A percentile compares a stretch with the other conserved stretches of the same genome.
These are phyloP conservation scores for Vespertilio murinus DNA, from an alignment of 2,797 vertebrate species.

Conservation along the genomic window DNA sequence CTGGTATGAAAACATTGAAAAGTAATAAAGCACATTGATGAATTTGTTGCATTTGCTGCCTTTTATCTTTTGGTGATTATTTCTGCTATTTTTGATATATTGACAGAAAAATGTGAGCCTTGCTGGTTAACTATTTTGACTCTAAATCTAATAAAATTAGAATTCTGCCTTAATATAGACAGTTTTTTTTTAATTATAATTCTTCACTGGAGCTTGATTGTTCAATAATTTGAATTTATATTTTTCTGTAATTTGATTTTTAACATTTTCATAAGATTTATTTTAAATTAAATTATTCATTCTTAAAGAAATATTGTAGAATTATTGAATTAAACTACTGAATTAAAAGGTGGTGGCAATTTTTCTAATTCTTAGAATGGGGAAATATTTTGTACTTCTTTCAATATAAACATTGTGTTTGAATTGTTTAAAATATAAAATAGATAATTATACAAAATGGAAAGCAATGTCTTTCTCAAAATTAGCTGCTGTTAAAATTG, in stretches of 20 bases:
- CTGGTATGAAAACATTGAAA: not conserved
- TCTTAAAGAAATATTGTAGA: not conserved
- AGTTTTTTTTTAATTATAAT: not conserved
- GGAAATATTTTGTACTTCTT: not conserved
- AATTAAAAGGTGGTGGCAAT: not conserved
- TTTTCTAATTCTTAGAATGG: not conserved
- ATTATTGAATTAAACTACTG: not conserved
- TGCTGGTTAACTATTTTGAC: not conserved
- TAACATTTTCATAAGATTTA: not conserved
- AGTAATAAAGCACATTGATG: not conserved
- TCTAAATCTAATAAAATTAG: constrained; percentile 21
- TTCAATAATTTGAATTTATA: not conserved
- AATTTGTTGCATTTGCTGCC: not conserved
- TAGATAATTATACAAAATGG: not conserved
- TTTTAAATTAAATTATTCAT: constrained; percentile 1
- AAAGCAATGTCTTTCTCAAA: not conserved
- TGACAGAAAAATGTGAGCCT: not conserved
- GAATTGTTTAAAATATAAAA: not conserved
- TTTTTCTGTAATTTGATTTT: not conserved
- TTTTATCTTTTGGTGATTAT: not conserved
- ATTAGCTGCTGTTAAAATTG: not conserved
- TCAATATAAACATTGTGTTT: not conserved
- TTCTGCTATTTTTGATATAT: not conserved
- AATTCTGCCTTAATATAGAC: not conserved
- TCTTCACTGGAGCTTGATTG: not conserved